These are phyloP conservation scores for Rhabdomys dilectus DNA, from an alignment of 2,113 vertebrate species.

Conservation along the genomic window DNA sequence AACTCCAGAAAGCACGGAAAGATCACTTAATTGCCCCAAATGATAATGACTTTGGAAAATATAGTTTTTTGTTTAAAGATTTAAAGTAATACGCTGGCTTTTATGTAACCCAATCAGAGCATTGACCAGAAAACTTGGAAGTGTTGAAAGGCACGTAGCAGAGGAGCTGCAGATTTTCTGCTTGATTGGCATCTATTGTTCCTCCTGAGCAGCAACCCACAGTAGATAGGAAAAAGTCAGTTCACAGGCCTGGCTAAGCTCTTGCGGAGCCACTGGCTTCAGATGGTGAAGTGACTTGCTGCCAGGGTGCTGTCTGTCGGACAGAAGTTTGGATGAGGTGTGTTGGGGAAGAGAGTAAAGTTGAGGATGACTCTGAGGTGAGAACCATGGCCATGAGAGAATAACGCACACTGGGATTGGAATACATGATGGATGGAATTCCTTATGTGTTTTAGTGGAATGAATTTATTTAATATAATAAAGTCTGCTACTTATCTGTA, in stretches of 20 bases:
- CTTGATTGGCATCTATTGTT: conserved; percentile 87
- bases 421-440: conserved; percentile 85
- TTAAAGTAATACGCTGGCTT: conserved; percentile 93
- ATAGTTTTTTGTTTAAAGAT: conserved; percentile 99
- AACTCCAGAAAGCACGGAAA: conserved; percentile 97
- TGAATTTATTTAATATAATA: conserved; percentile 87
- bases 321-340: conserved; percentile 81
- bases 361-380: conserved; percentile 78
- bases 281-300: conserved; percentile 77
- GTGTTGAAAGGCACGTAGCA: conserved; percentile 87
- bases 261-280: conserved; percentile 76
- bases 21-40: conserved; percentile 98
- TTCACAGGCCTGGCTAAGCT: conserved; percentile 85
- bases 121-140: conserved; percentile 87
- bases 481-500: conserved; percentile 91
- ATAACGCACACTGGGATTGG: conserved; percentile 76
- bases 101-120: conserved; percentile 86
- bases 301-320: conserved; percentile 85
- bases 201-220: conserved; percentile 88
- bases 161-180: conserved; percentile 88
- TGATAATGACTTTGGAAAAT: conserved; percentile 99
- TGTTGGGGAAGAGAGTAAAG: conserved; percentile 75
- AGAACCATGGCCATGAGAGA: conserved; percentile 80
- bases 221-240: conserved; percentile 87
- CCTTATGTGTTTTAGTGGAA: conserved; percentile 87